A percentile compares a stretch with the other conserved stretches of the same genome.
Conservation (phyloP, 2,888 invertebrate genomes). For the Melitaea athalia region DNA sequence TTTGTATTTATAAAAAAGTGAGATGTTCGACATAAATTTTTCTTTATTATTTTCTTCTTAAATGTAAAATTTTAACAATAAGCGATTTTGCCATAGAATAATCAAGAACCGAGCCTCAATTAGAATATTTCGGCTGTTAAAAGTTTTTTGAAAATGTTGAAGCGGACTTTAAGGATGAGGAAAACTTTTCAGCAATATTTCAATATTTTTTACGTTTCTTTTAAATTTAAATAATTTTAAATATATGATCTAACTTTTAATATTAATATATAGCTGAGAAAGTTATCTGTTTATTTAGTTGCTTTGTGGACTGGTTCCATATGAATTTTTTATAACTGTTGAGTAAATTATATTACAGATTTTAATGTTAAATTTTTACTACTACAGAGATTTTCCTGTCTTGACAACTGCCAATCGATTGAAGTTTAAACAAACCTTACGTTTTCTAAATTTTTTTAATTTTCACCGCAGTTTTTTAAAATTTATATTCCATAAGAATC, state of each 20-base stretch:
- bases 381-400: no score
- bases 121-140: constrained; percentile 14
- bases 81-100: background rate
- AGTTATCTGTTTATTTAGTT: background rate
- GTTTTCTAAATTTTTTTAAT: no score
- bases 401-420: no score
- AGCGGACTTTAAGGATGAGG: constrained; percentile 3
- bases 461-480: no score
- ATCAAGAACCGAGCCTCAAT: constrained; percentile 8
- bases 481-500: no score
- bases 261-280: background rate
- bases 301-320: no score
- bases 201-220: background rate
- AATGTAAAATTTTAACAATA: background rate
- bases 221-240: background rate
- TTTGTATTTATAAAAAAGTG: background rate
- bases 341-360: no score
- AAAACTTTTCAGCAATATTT: constrained; percentile 3
- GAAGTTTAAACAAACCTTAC: no score
- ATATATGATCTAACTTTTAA: background rate
- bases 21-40: background rate
- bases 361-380: no score
- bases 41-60: background rate
- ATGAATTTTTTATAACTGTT: no score
- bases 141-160: constrained; percentile 9